Percentiles rank a stretch among this genome's conserved stretches.
Conservation (phyloP, 2,113 vertebrate genomes). For the Hippopotamus amphibius region DNA sequence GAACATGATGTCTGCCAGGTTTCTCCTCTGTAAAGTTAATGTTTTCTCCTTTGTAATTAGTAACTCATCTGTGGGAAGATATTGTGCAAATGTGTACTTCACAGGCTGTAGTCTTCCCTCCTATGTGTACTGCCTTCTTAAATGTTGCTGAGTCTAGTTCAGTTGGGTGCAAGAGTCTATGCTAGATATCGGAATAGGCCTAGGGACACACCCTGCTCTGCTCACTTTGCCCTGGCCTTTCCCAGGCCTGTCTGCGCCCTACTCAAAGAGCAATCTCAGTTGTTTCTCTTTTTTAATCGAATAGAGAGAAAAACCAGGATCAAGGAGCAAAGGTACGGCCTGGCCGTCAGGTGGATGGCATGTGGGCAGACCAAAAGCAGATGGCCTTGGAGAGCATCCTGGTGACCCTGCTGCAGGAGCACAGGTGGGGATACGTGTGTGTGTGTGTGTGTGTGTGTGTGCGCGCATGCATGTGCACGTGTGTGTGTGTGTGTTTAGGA, state of each 20-base stretch:
- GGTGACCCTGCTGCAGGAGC: constrained; percentile 82
- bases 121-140: not conserved
- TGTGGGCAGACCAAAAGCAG: constrained; percentile 83
- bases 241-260: not conserved
- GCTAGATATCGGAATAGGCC: not conserved
- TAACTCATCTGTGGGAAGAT: not conserved
- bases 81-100: not conserved
- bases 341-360: constrained; percentile 81
- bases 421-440: constrained; percentile 73
- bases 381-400: constrained; percentile 81
- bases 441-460: not conserved
- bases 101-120: not conserved
- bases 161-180: not conserved
- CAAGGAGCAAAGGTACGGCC: constrained; percentile 70
- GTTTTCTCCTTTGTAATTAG: not conserved
- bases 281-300: constrained; percentile 30
- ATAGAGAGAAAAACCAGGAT: constrained; percentile 69
- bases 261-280: not conserved
- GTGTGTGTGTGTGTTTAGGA: not conserved
- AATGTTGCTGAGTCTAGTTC: not conserved
- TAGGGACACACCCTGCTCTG: not conserved
- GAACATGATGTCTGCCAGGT: not conserved
- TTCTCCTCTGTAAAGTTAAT: not conserved
- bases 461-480: not conserved
- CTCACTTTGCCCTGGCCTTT: not conserved